phyloP scores from a whole-genome alignment of 1,140 invertebrate genomes.

The Nymphalis io region DNA sequence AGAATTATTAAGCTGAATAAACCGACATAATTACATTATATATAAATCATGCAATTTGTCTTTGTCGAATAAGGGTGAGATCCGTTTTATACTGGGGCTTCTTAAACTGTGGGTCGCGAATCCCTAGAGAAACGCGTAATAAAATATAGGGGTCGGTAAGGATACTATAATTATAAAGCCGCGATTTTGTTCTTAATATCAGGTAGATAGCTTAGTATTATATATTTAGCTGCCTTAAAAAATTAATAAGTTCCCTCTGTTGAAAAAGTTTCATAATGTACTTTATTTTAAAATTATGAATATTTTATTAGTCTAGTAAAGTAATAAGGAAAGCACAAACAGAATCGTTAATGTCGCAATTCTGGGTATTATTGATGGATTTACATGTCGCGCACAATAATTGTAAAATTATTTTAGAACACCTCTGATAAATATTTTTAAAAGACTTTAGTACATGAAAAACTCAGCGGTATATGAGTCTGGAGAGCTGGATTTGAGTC shows the following conservation, averaged over 20 bases:
- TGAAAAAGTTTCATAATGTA: too few relatives aligned
- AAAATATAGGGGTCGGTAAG: slow-evolving; percentile 28
- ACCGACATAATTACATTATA: slow-evolving; percentile 3
- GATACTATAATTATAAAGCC: slow-evolving; percentile 27
- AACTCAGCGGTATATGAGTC: too few relatives aligned
- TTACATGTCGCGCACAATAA: too few relatives aligned
- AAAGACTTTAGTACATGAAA: too few relatives aligned
- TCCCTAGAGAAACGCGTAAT: slow-evolving; percentile 27
- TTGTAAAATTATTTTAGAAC: too few relatives aligned
- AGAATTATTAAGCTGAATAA: background rate
- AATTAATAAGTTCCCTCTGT: background rate
- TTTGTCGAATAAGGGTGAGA: slow-evolving; percentile 17
- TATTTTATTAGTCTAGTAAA: too few relatives aligned
- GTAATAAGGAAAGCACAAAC: too few relatives aligned
- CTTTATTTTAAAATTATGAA: too few relatives aligned
- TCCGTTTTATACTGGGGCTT: slow-evolving; percentile 23
- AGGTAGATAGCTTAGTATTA: slow-evolving; percentile 11
- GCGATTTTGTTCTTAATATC: slow-evolving; percentile 18
- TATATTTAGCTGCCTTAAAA: background rate
- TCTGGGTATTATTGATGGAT: too few relatives aligned
- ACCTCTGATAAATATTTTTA: too few relatives aligned
- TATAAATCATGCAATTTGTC: slow-evolving; percentile 18
- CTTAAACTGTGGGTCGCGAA: slow-evolving; percentile 26
- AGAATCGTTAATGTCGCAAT: too few relatives aligned
- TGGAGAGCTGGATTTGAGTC: too few relatives aligned